Evolutionary conservation across 2,797 vertebrate genomes (phyloP).

Genomic region (Thaleichthys pacificus): DNA sequence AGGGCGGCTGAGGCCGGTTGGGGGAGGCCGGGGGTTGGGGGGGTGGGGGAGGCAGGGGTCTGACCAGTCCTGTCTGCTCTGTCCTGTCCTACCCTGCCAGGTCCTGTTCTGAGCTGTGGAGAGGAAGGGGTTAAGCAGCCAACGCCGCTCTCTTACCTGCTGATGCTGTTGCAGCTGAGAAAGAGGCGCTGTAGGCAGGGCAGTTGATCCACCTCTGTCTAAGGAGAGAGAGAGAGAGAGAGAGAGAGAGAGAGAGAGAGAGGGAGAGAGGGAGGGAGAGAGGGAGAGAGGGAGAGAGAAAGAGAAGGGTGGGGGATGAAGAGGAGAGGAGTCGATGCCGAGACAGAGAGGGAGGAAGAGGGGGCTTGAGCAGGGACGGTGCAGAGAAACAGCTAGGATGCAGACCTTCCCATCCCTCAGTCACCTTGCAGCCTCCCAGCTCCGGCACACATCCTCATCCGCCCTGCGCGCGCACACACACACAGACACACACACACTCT

Average conservation of each 20-base stretch:
- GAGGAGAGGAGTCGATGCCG: slow-evolving; percentile 42
- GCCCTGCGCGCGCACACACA: slow-evolving; percentile 67
- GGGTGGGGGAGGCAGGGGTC: background rate
- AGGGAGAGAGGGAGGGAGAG: slow-evolving; percentile 53
- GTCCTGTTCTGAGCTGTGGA: slow-evolving; percentile 43
- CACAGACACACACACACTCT: slow-evolving; percentile 49
- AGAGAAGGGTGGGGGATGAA: slow-evolving; percentile 49
- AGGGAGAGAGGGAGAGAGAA: slow-evolving; percentile 54
- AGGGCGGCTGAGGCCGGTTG: background rate
- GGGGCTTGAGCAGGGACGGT: slow-evolving; percentile 23
- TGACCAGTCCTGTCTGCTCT: background rate
- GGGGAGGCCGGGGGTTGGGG: background rate
- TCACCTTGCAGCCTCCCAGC: slow-evolving; percentile 81
- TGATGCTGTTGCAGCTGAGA: slow-evolving; percentile 97
- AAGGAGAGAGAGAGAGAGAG: slow-evolving; percentile 62
- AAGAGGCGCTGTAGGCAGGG: slow-evolving; percentile 92
- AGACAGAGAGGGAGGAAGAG: slow-evolving; percentile 34
- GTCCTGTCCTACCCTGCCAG: background rate
- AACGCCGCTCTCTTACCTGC: slow-evolving; percentile 83
- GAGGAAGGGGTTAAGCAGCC: slow-evolving; percentile 62
- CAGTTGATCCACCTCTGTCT: slow-evolving; percentile 95
- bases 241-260: slow-evolving; percentile 54
- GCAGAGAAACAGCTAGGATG: slow-evolving; percentile 57
- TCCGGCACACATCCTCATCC: slow-evolving; percentile 71
- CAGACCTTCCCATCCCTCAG: slow-evolving; percentile 62